Percentiles rank a stretch among this genome's conserved stretches.
phyloP scores from a whole-genome alignment of 2,888 invertebrate species.

The Urechis unicinctus region DNA sequence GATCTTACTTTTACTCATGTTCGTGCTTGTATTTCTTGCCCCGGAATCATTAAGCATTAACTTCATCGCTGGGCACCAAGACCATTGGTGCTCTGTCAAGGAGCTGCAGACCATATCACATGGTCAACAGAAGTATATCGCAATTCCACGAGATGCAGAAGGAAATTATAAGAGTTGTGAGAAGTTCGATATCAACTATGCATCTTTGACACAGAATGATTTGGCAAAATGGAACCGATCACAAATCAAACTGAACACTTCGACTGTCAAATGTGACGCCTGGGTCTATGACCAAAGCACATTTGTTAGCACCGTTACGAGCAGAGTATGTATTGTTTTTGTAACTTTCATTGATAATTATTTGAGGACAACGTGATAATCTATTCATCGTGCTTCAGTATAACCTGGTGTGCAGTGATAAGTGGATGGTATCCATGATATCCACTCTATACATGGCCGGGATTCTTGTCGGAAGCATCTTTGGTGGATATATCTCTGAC shows the following conservation, averaged over 20 bases:
- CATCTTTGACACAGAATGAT: background rate
- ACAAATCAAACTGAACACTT: background rate
- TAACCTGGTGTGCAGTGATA: background rate
- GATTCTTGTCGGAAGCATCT: background rate
- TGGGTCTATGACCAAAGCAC: background rate
- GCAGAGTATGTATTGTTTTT: no score
- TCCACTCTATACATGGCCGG: background rate
- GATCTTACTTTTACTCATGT: no score
- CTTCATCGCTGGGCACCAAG: background rate
- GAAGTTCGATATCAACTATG: background rate
- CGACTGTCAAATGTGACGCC: background rate
- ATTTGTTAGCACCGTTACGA: no score
- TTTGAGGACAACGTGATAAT: background rate
- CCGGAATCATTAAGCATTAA: no score
- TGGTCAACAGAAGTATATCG: background rate
- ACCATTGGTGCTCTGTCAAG: background rate
- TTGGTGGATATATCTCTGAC: background rate
- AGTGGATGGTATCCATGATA: background rate
- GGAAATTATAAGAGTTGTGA: background rate
- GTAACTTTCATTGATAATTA: background rate
- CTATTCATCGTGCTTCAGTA: background rate
- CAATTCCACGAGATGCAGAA: background rate
- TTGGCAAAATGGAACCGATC: background rate
- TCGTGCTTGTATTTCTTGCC: no score
- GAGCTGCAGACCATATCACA: background rate